phyloP scores from a whole-genome alignment of 2,113 vertebrate species.

The Centropristis striata region DNA sequence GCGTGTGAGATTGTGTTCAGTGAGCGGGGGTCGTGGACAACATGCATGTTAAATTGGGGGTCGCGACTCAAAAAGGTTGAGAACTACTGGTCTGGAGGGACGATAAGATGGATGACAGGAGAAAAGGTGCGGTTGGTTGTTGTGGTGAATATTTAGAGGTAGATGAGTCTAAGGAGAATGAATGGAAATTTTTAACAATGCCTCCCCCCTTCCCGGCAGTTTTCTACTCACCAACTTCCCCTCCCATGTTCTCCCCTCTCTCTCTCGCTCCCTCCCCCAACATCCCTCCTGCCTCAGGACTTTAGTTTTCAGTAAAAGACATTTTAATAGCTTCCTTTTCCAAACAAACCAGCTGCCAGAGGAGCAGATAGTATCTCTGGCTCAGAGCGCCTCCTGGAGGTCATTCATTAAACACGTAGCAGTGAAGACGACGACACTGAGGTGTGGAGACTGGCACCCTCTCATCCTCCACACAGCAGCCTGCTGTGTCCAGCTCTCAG shows the following conservation, averaged over 20 bases:
- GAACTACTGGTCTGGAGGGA: too few species aligned
- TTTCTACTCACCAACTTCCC: constrained; percentile 40
- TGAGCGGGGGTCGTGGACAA: too few species aligned
- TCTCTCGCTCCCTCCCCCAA: constrained; percentile 43
- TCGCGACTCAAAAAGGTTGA: too few species aligned
- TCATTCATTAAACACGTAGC: constrained; percentile 15
- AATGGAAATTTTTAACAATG: constrained; percentile 62
- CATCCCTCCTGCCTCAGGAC: constrained; percentile 66
- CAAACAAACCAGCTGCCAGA: constrained; percentile 79
- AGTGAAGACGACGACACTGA: background rate
- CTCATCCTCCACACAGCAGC: background rate
- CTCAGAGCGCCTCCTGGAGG: constrained; percentile 82
- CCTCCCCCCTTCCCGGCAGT: constrained; percentile 41
- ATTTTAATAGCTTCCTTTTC: constrained; percentile 87
- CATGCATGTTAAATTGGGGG: too few species aligned
- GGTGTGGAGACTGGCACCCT: constrained; percentile 17
- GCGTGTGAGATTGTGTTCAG: too few species aligned
- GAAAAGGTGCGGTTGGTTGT: background rate
- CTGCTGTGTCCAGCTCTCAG: constrained; percentile 66
- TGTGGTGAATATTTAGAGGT: background rate
- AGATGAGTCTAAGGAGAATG: constrained; percentile 14
- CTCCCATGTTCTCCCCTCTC: constrained; percentile 43
- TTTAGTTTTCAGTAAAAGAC: constrained; percentile 76
- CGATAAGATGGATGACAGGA: background rate
- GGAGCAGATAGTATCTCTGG: constrained; percentile 61